These are phyloP conservation scores for Drosophila anomelani DNA, from an alignment of 2,888 invertebrate genomes.

Conservation along the genomic window DNA sequence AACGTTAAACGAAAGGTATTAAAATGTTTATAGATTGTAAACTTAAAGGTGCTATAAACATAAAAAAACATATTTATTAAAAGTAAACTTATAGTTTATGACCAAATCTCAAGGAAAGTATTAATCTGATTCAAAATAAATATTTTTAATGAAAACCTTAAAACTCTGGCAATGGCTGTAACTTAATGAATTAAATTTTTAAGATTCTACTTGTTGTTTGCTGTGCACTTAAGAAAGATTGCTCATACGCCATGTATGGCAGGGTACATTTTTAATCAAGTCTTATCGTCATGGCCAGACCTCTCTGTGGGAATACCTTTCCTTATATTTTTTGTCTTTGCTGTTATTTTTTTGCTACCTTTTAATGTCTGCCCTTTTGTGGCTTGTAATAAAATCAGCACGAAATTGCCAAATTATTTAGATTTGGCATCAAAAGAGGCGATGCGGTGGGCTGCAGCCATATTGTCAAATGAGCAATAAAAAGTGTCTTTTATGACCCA, in stretches of 20 bases:
- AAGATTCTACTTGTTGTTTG: constrained; percentile 2
- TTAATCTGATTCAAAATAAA: background rate
- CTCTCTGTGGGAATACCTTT: constrained; percentile 10
- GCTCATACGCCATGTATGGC: constrained; percentile 33
- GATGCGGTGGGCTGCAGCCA: constrained; percentile 42
- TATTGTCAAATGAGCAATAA: constrained; percentile 82
- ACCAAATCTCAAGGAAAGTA: background rate
- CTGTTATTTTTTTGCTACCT: constrained; percentile 29
- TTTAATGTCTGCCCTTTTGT: constrained; percentile 70
- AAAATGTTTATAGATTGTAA: background rate
- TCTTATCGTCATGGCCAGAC: constrained; percentile 53
- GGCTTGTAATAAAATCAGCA: constrained; percentile 77
- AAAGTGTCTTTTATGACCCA: constrained; percentile 72
- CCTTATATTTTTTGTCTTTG: constrained; percentile 6
- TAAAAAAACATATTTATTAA: background rate
- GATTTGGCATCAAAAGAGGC: constrained; percentile 68
- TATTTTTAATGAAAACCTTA: background rate
- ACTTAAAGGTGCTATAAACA: background rate
- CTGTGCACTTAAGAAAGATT: constrained; percentile 31
- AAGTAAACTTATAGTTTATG: background rate
- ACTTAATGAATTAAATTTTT: constrained; percentile 54
- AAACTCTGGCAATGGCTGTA: background rate
- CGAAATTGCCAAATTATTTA: constrained; percentile 80
- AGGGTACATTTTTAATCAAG: constrained; percentile 50
- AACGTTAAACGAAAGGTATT: background rate